Percentiles rank a stretch among this genome's conserved stretches.
Conservation (phyloP, 2,797 vertebrate species). For the Chelonia mydas region DNA sequence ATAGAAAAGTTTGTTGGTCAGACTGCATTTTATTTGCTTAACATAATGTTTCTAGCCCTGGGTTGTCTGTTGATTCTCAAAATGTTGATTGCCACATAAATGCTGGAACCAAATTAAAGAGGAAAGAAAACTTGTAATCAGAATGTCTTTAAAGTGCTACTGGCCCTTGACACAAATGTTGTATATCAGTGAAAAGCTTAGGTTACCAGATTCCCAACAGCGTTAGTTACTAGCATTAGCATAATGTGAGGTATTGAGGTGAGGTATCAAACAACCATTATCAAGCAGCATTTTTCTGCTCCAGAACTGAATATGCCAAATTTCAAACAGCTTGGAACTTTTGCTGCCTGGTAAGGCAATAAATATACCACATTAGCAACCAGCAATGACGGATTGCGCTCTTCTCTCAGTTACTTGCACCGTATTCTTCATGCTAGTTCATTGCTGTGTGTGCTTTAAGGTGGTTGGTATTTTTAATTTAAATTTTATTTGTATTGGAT, state of each 20-base stretch:
- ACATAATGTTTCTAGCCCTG: no score
- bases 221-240: no score
- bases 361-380: rapidly evolving
- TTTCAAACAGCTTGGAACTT: neutral
- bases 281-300: neutral
- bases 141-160: no score
- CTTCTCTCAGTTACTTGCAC: neutral
- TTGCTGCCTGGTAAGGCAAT: neutral
- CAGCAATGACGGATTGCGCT: rapidly evolving
- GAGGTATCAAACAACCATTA: neutral
- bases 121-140: no score
- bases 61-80: no score
- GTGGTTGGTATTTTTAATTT: no score
- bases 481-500: neutral
- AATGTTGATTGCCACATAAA: no score
- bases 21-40: no score
- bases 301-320: rapidly evolving
- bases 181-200: neutral
- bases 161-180: neutral
- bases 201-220: neutral
- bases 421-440: neutral
- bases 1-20: no score
- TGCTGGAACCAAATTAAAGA: no score
- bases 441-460: no score
- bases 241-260: neutral